Base-by-base conservation (phyloP, 1,140 invertebrate genomes). In the Hypothenemus hampei region DNA sequence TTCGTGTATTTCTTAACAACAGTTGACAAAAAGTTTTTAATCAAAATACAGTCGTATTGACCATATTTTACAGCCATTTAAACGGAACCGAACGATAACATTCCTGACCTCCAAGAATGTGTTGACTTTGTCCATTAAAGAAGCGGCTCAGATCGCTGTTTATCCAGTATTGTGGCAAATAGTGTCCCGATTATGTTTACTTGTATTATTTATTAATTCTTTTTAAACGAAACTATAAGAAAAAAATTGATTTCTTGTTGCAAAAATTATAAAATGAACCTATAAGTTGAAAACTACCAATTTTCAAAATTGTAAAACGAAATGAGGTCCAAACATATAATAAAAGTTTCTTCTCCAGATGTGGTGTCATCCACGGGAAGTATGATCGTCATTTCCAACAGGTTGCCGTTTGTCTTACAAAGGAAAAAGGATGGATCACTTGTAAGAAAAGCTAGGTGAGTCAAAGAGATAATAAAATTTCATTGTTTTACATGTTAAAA, bases 341-440 rank as follows among this genome's bases (percentile, higher is more conserved):
- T 56, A 3, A 48, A 31, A 33, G 39, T 56, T 56, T 48, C 40
- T 58, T 31, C 44, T 48, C 39, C 51, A 69, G 70, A 72, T 69
- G 66, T 69, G 35, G 68, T 74, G 54, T 67, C 72, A 18, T 76
- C 76, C 26, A 73, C 73, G 69, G 82, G 82, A 63, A 86, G 81
- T 63, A 83, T 93, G 78, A 91, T 93, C 65, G 89, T 93, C 52
- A 88, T 93, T 40, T 91, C 89, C 58, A 93, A 93, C 77, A 78
- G 91, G 62, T 75, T 93, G 65, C 91, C 91, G 5, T 93, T 93
- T 73, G 85, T 92, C 57, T 74, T 93, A 23, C 84, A 83, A 65
- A 79, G 84, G 65, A 83, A 89, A 73, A 73, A 76, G 59, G 83
- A 82, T 43, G 84, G 83, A 35, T 77, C 81, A 57, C 77, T 89